phyloP scores from a whole-genome alignment of 2,113 vertebrate genomes.

The Amblyornis subalaris region DNA sequence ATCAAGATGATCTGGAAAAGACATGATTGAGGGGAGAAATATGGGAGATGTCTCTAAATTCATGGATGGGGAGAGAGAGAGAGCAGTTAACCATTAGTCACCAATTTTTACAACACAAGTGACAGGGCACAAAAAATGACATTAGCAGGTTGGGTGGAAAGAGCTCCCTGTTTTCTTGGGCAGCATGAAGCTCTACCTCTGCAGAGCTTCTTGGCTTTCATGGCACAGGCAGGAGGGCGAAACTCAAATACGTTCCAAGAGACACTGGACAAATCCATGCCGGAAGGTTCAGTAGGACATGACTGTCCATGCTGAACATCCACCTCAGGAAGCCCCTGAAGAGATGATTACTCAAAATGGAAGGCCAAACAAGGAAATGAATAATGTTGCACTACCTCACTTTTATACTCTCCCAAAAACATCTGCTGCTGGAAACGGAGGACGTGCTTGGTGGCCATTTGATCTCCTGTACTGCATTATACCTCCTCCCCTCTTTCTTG shows the following conservation, averaged over 20 bases:
- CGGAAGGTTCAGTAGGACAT: neutral
- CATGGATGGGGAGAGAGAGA: neutral
- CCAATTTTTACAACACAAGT: neutral
- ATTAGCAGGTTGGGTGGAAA: neutral
- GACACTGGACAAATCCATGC: neutral
- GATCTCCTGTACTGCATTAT: neutral
- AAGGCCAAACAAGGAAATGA: constrained; percentile 6
- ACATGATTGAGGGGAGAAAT: neutral
- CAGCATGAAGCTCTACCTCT: neutral
- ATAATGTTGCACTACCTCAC: neutral
- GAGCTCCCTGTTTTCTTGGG: neutral
- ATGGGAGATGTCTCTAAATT: neutral
- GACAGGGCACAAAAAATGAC: neutral
- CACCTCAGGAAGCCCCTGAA: constrained; percentile 10
- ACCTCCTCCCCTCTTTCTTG: neutral
- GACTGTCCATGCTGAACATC: neutral
- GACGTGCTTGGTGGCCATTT: neutral
- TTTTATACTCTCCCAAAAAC: neutral
- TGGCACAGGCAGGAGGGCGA: neutral
- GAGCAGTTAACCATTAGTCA: neutral
- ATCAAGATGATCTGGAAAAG: neutral
- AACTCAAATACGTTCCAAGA: neutral
- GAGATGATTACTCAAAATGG: neutral
- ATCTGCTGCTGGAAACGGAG: neutral
- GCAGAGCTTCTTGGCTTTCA: neutral